Conservation (phyloP, 2,113 vertebrate species). For the Ochotona curzoniae region DNA sequence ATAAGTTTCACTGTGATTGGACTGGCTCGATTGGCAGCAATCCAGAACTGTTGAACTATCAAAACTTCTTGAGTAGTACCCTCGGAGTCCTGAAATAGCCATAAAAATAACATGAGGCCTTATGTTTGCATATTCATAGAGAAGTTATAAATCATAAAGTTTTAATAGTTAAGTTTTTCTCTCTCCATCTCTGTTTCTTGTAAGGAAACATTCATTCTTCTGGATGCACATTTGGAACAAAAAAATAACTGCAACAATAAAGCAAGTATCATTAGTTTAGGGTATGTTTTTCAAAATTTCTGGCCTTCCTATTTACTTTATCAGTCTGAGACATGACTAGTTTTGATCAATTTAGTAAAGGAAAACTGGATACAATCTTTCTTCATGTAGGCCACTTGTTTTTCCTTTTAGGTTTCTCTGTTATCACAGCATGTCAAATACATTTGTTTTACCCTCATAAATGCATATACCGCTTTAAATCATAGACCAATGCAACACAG, state of each 20-base stretch:
- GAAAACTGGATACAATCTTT: neutral
- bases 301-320: neutral
- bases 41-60: no score
- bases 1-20: no score
- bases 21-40: no score
- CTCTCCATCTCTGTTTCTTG: neutral
- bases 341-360: neutral
- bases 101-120: no score
- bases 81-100: no score
- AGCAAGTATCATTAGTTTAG: neutral
- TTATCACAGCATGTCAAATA: neutral
- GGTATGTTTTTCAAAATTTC: neutral
- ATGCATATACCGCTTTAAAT: neutral
- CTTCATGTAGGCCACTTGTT: neutral
- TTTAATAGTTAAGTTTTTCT: neutral
- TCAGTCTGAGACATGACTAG: rapidly evolving
- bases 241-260: neutral
- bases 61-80: no score
- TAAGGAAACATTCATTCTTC: no score
- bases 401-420: neutral
- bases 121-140: neutral
- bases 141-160: neutral
- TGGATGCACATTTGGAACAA: no score
- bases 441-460: neutral
- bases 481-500: neutral